A percentile compares a stretch with the other conserved stretches of the same genome.
Evolutionary conservation across 2,113 vertebrate genomes (phyloP).

Genomic region (Etia nguti): DNA sequence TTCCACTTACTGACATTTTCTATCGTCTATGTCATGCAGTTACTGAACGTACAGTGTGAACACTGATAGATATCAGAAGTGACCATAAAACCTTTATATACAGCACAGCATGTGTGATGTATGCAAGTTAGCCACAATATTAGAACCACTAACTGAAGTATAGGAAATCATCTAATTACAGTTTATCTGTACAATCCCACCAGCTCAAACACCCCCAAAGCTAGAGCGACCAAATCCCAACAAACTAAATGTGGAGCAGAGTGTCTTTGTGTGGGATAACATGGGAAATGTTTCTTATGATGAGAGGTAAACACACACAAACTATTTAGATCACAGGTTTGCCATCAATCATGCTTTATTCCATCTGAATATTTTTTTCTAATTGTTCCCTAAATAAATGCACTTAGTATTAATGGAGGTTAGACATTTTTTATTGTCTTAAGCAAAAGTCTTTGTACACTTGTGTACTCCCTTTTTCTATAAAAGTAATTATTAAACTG

Average conservation of each 20-base stretch:
- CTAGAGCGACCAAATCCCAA: not conserved
- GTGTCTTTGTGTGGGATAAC: not conserved
- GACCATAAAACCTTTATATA: not conserved
- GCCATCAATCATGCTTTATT: not conserved
- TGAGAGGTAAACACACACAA: not conserved
- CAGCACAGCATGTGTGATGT: not conserved
- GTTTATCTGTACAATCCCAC: not conserved
- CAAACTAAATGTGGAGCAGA: not conserved
- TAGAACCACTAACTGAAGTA: not conserved
- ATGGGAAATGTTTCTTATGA: not conserved
- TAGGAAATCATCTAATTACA: not conserved
- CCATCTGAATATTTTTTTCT: not conserved
- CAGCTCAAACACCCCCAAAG: not conserved
- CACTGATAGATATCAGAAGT: fast-evolving
- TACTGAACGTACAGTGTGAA: not conserved
- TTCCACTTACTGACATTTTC: not conserved
- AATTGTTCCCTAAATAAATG: not conserved
- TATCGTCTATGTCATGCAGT: not conserved
- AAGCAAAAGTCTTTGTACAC: not conserved
- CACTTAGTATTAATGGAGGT: not conserved
- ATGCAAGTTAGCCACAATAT: not conserved
- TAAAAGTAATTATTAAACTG: not conserved
- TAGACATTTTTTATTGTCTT: not conserved
- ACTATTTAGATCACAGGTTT: not conserved
- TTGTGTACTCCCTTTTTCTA: not conserved